A percentile compares a stretch with the other conserved stretches of the same genome.
These are phyloP conservation scores for Troides oblongomaculatus DNA, from an alignment of 2,888 invertebrate genomes.

Conservation along the genomic window DNA sequence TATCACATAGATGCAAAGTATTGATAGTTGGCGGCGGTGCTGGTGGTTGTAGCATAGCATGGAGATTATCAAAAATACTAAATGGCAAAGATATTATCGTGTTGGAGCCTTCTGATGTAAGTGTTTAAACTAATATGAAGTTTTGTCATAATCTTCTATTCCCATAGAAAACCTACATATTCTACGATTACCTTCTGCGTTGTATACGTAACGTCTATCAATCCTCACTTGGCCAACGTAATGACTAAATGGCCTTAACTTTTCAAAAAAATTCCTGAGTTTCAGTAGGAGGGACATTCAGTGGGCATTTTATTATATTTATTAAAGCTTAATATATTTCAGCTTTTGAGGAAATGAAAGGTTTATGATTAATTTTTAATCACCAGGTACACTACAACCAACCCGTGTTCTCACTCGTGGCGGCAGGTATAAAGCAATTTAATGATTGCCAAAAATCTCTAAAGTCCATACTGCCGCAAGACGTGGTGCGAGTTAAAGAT, in stretches of 20 bases:
- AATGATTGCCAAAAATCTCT: constrained; percentile 81
- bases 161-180: too few species aligned
- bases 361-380: background rate
- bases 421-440: constrained; percentile 89
- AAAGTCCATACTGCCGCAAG: constrained; percentile 85
- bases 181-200: too few species aligned
- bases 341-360: background rate
- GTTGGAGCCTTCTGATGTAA: constrained; percentile 90
- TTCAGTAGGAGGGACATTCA: background rate
- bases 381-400: constrained; percentile 93
- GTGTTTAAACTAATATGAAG: constrained; percentile 23
- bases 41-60: constrained; percentile 93
- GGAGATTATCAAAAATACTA: constrained; percentile 86
- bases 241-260: too few species aligned
- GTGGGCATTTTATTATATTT: background rate
- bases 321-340: background rate
- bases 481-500: constrained; percentile 89
- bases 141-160: too few species aligned
- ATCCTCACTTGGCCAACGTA: too few species aligned
- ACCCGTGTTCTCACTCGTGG: constrained; percentile 94
- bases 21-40: constrained; percentile 95
- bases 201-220: too few species aligned
- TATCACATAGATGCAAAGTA: constrained; percentile 83
- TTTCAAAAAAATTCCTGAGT: too few species aligned
- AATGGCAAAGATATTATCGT: constrained; percentile 87